Conservation (phyloP, 1,140 invertebrate genomes). For the Tetragnatha versicolor region DNA sequence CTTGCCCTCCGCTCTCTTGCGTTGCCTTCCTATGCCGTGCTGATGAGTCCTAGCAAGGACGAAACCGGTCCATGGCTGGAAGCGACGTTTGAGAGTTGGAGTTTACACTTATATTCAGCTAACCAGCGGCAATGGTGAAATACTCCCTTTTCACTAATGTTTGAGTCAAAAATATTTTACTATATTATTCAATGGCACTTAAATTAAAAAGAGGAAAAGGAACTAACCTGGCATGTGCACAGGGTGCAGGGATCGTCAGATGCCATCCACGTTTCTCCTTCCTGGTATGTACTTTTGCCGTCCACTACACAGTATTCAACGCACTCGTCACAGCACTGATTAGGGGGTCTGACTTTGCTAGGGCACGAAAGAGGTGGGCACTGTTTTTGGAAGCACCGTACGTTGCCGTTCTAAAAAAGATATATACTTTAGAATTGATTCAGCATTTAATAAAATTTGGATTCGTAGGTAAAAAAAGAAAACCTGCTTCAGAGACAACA, state of each 20-base stretch:
- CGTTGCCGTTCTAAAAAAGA: constrained; percentile 34
- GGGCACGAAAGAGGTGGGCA: constrained; percentile 35
- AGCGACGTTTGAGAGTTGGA: no score
- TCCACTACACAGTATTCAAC: constrained; percentile 14
- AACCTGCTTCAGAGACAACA: no score
- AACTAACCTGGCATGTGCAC: constrained; percentile 77
- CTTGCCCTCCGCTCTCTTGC: no score
- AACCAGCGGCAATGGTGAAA: no score
- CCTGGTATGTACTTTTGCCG: background rate
- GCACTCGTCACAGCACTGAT: constrained; percentile 47
- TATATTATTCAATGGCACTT: background rate
- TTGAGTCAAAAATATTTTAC: no score
- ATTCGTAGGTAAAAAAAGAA: no score
- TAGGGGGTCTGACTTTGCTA: background rate
- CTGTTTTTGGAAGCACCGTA: constrained; percentile 10
- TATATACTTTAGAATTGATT: background rate
- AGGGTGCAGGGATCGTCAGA: constrained; percentile 73
- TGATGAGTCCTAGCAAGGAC: no score
- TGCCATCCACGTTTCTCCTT: constrained; percentile 66
- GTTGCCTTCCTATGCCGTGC: no score
- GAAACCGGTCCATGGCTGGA: no score
- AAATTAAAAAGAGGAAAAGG: background rate
- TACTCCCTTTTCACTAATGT: no score
- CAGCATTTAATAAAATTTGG: background rate
- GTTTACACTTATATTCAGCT: no score